Evolutionary conservation across 2,888 invertebrate genomes (phyloP).

Genomic region (Smittia aterrima): DNA sequence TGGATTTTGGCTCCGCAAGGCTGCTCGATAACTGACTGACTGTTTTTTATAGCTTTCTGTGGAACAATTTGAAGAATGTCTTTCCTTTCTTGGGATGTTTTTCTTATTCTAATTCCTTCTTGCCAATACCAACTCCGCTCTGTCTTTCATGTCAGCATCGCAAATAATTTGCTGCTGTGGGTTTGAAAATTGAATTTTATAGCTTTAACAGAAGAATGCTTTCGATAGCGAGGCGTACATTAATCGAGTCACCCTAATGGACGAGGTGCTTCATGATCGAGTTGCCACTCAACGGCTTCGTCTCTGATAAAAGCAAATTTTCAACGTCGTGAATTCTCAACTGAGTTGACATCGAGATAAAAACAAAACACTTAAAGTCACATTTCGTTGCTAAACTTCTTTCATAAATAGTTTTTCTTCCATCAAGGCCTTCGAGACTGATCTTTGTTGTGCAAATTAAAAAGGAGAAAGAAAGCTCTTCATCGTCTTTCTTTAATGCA

Average conservation of each 20-base stretch:
- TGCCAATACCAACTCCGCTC: not conserved
- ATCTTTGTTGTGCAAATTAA: not conserved
- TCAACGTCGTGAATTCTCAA: not conserved
- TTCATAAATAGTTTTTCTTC: not conserved
- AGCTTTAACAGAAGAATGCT: too few relatives aligned
- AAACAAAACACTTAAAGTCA: not conserved
- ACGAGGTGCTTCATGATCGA: too few relatives aligned
- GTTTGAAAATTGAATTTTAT: too few relatives aligned
- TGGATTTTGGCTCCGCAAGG: not conserved
- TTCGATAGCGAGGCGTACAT: too few relatives aligned
- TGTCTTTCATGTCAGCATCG: not conserved
- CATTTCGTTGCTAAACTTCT: not conserved
- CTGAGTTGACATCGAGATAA: not conserved
- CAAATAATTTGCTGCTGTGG: not conserved
- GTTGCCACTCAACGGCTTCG: too few relatives aligned
- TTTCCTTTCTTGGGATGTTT: not conserved
- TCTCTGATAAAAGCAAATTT: too few relatives aligned
- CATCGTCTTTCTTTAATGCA: not conserved
- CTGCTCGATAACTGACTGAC: not conserved
- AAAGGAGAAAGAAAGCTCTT: not conserved
- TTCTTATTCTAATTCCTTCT: conserved; percentile 20
- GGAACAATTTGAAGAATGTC: conserved; percentile 8
- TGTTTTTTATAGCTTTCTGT: not conserved
- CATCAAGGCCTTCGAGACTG: too few relatives aligned
- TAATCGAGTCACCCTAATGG: too few relatives aligned